A percentile compares a stretch with the other conserved stretches of the same genome.
Conservation (phyloP, 2,113 vertebrate genomes). For the Podocnemis expansa region DNA sequence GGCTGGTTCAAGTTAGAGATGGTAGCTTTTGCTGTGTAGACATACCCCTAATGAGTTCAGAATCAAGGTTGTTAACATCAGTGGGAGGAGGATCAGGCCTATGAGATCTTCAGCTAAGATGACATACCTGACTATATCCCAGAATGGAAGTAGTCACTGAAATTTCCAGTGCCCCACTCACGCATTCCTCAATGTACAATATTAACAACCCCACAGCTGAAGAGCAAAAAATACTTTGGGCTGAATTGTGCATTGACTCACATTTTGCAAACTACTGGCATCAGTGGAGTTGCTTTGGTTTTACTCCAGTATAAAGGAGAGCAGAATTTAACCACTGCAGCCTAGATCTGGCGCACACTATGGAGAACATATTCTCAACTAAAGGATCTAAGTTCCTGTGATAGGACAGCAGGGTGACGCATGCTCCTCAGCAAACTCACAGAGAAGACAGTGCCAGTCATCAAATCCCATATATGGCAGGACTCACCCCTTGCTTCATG, state of each 20-base stretch:
- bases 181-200: neutral
- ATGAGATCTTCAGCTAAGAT: neutral
- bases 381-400: neutral
- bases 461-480: neutral
- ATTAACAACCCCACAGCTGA: neutral
- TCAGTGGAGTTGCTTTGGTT: neutral
- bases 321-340: neutral
- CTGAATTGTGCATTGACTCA: neutral
- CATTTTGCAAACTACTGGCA: neutral
- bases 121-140: neutral
- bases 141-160: neutral
- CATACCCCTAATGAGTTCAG: neutral
- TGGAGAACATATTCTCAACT: neutral
- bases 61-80: neutral
- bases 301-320: neutral
- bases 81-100: neutral
- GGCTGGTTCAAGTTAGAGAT: neutral
- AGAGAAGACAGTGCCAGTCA: neutral
- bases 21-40: neutral
- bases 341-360: neutral
- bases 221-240: neutral
- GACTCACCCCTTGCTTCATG: constrained; percentile 95
- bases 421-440: neutral
- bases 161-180: neutral
- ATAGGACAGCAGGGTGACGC: neutral